Percentiles rank a stretch among this genome's conserved stretches.
Conservation (phyloP, 2,797 vertebrate species). For the Chaunax sp. region DNA sequence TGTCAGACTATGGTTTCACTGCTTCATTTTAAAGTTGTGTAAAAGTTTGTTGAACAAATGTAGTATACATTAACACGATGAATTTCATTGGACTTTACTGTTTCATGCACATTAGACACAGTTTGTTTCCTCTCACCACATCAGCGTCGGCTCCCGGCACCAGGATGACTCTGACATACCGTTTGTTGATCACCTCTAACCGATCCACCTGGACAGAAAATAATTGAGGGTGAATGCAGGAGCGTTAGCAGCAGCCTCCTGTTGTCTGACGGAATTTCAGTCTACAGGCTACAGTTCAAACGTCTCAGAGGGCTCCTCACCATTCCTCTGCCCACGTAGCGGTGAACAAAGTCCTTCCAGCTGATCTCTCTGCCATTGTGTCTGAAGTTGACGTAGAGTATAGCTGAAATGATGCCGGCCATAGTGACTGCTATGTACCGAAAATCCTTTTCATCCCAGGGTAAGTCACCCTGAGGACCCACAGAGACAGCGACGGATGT, state of each 20-base stretch:
- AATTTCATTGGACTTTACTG: too few relatives aligned
- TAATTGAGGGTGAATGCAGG: too few relatives aligned
- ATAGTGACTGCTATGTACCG: slow-evolving; percentile 85
- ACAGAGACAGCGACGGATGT: neutral
- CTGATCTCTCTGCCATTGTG: slow-evolving; percentile 92
- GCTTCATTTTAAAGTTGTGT: too few relatives aligned
- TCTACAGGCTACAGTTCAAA: neutral
- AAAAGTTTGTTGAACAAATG: too few relatives aligned
- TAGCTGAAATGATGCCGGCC: slow-evolving; percentile 82
- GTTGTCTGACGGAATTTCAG: neutral
- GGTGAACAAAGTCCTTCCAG: slow-evolving; percentile 98
- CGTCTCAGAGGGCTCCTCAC: slow-evolving; percentile 80
- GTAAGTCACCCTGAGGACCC: slow-evolving; percentile 90
- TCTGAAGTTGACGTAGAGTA: slow-evolving; percentile 86
- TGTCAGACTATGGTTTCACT: too few relatives aligned
- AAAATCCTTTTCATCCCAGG: slow-evolving; percentile 95
- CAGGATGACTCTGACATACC: slow-evolving; percentile 93
- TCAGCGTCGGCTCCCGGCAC: slow-evolving; percentile 88
- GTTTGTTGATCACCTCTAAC: slow-evolving; percentile 96
- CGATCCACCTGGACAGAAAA: slow-evolving; percentile 88
- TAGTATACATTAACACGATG: too few relatives aligned
- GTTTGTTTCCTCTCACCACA: too few relatives aligned
- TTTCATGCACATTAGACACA: too few relatives aligned
- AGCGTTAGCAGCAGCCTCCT: neutral
- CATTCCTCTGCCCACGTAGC: slow-evolving; percentile 92